These are phyloP conservation scores for Neodiprion fabricii DNA, from an alignment of 1,140 invertebrate genomes.

Conservation along the genomic window DNA sequence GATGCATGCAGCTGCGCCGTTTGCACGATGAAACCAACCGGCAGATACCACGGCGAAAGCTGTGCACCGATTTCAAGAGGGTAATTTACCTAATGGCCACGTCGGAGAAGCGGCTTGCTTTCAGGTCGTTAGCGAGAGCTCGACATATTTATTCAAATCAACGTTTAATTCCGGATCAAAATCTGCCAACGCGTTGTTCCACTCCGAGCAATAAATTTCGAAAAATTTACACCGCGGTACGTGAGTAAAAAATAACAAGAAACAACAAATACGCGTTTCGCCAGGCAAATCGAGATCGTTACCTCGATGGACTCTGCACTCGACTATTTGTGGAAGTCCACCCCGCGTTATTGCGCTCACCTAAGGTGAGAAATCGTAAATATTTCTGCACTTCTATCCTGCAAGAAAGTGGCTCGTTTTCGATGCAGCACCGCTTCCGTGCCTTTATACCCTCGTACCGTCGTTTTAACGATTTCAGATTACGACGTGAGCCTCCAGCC, in stretches of 20 bases:
- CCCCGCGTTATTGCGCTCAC: no score
- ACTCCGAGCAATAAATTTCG: neutral
- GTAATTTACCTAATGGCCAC: neutral
- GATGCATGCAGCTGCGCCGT: neutral
- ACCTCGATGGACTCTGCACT: neutral
- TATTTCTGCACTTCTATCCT: neutral
- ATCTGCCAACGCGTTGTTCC: neutral
- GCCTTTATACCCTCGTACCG: slow-evolving; percentile 2
- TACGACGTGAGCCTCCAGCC: neutral
- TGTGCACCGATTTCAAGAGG: neutral
- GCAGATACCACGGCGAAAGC: no score
- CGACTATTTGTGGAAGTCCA: no score
- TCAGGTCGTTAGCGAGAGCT: neutral
- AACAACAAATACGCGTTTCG: neutral
- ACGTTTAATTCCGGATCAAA: neutral
- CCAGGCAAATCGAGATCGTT: neutral
- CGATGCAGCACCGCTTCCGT: neutral
- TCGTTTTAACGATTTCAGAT: slow-evolving; percentile 1
- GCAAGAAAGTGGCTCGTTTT: neutral
- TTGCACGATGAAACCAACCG: neutral
- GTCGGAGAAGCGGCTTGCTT: neutral
- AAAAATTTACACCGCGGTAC: neutral
- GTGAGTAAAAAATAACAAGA: no score
- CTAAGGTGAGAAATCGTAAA: no score
- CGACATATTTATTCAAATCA: neutral